These are phyloP conservation scores for Phalacrocorax brasilianus DNA, from an alignment of 2,113 vertebrate genomes.

Conservation along the genomic window DNA sequence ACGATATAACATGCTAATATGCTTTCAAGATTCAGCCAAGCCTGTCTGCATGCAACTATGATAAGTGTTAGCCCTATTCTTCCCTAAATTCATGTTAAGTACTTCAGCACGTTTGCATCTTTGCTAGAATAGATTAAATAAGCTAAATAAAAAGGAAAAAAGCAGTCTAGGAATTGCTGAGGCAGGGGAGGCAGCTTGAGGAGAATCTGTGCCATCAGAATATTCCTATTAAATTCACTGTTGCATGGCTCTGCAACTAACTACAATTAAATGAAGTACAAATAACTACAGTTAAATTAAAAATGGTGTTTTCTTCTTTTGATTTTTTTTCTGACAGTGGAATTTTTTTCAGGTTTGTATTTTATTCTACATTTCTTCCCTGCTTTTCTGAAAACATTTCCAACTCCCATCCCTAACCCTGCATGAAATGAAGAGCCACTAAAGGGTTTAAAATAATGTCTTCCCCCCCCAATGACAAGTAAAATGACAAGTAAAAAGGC, in stretches of 20 bases:
- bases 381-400: background rate
- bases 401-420: background rate
- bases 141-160: conserved; percentile 2
- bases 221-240: background rate
- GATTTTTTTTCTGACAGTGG: background rate
- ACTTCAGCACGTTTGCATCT: background rate
- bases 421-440: background rate
- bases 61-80: background rate
- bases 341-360: background rate
- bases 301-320: background rate
- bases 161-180: background rate
- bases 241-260: background rate
- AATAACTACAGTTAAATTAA: background rate
- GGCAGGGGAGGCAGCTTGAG: background rate
- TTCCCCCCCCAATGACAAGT: too few relatives aligned
- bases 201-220: background rate
- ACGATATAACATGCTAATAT: background rate
- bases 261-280: background rate
- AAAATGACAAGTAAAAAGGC: background rate
- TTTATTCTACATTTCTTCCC: background rate
- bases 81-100: background rate
- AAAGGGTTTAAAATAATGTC: background rate
- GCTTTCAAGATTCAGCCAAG: background rate
- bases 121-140: background rate
- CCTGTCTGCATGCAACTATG: background rate